A percentile compares a stretch with the other conserved stretches of the same genome.
Conservation (phyloP, 2,888 invertebrate species). For the Rhingia campestris region DNA sequence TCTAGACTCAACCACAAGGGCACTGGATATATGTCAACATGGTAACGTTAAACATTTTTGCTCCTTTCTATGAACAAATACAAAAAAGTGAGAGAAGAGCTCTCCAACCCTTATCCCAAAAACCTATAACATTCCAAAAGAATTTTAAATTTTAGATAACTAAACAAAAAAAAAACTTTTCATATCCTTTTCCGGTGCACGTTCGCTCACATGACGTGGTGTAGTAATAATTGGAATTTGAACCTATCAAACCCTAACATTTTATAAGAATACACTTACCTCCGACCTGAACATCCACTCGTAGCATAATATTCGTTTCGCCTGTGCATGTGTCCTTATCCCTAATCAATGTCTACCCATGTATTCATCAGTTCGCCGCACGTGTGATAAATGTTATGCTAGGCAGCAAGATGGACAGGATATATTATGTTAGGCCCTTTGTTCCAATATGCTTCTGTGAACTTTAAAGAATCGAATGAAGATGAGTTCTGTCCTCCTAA, state of each 20-base stretch:
- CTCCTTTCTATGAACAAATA: constrained; percentile 2
- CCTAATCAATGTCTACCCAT: constrained; percentile 52
- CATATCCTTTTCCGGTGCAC: neutral
- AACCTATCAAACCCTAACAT: constrained; percentile 32
- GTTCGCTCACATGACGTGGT: neutral
- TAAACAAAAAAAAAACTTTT: constrained; percentile 10
- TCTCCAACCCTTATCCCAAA: neutral
- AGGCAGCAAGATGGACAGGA: neutral
- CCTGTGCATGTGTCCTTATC: constrained; percentile 29
- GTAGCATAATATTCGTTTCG: neutral
- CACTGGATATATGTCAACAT: constrained; percentile 35
- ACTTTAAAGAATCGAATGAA: constrained; percentile 33
- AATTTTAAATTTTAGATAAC: constrained; percentile 28
- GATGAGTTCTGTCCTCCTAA: constrained; percentile 40
- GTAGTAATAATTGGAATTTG: constrained; percentile 26
- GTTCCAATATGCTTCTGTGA: constrained; percentile 5
- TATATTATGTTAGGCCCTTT: neutral
- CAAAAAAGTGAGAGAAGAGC: neutral
- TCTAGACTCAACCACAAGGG: constrained; percentile 22
- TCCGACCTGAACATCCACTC: too few species aligned
- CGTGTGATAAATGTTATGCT: constrained; percentile 33
- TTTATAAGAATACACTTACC: neutral
- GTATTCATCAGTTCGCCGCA: constrained; percentile 44
- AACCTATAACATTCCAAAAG: constrained; percentile 17
- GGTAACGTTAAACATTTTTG: constrained; percentile 30